Evolutionary conservation across 2,797 vertebrate species (phyloP), one percentile per base, ranked within the genome.

Genomic region (Galago senegalensis): DNA sequence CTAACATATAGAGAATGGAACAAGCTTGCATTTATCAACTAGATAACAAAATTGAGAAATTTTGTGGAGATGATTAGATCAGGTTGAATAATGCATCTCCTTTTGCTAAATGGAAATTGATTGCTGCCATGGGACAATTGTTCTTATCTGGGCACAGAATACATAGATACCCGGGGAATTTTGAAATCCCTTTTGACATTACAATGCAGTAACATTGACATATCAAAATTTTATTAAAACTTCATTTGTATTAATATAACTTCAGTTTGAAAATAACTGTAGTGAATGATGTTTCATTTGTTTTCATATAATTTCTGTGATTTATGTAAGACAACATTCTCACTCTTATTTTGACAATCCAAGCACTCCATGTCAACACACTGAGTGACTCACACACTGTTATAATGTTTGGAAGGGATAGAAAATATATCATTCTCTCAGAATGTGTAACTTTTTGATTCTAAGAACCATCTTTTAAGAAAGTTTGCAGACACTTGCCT

Each of bases 211-310:
- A 61, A 67, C 13, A 76, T 17, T 61, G 65, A 61, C 7, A 69
- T 69, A 43, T 65, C 8, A 56, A 16, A 23, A 31, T 80, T 93
- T 77, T 53, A 53, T 92, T 77, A 92, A 89, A 92, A 77, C 4
- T 49, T 11, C 70, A 40, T 92, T 76, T 91, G 0, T 56, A 82
- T 72, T 89, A 95, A 72, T 72, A 49, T 1, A 75, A 49, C 31
- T 65, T 27, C 3, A 58, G 40, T 40, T 83, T 29, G 23, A 90
- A 92, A 94, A 61, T 65, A 93, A 79, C 1, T 4, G 85, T 90
- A 23, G 43, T 4, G 7, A 58, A 31, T 25, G 58, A n/a, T 49
- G 25, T 69, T 72, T 72, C 43, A 1, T 80, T 89, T 58, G 72
- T 53, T 61, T 76, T 20, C 31, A 63, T 29, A 29, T 81, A 70